Evolutionary conservation across 2,113 vertebrate species (phyloP).

Genomic region (Pseudorhombus dupliciocellatus): DNA sequence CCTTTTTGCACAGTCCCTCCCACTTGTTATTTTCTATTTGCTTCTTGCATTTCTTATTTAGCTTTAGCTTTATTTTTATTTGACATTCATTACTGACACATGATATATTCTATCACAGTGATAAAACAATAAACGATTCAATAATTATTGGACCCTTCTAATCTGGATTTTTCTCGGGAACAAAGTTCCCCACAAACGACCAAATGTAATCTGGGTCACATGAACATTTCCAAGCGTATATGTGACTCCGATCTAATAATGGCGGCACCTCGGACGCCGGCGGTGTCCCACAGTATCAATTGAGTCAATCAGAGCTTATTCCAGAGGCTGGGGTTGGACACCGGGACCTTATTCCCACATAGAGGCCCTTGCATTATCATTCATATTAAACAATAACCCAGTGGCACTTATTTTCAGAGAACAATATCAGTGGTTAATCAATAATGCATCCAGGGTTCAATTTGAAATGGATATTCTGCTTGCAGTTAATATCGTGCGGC

Average conservation of each 20-base stretch:
- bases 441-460: conserved; percentile 95
- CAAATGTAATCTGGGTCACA: conserved; percentile 44
- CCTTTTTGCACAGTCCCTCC: too few species aligned
- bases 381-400: conserved; percentile 98
- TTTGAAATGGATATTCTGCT: conserved; percentile 95
- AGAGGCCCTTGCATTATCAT: conserved; percentile 92
- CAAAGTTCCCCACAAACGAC: conserved; percentile 63
- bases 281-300: conserved; percentile 86
- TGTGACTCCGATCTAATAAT: conserved; percentile 37
- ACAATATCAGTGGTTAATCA: conserved; percentile 97
- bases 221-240: conserved; percentile 19
- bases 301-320: conserved; percentile 94
- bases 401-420: conserved; percentile 93
- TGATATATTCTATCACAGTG: too few species aligned
- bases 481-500: conserved; percentile 92
- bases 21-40: too few species aligned
- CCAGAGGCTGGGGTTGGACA: conserved; percentile 88
- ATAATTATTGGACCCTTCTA: too few species aligned
- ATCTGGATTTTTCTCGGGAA: too few species aligned
- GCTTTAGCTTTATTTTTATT: too few species aligned
- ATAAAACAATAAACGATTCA: too few species aligned
- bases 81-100: too few species aligned
- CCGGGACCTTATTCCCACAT: conserved; percentile 88
- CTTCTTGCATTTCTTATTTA: too few species aligned
- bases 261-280: conserved; percentile 44